Percentiles rank a stretch among this genome's conserved stretches.
phyloP scores from a whole-genome alignment of 2,113 vertebrate genomes.

The Apodemus speciosus region DNA sequence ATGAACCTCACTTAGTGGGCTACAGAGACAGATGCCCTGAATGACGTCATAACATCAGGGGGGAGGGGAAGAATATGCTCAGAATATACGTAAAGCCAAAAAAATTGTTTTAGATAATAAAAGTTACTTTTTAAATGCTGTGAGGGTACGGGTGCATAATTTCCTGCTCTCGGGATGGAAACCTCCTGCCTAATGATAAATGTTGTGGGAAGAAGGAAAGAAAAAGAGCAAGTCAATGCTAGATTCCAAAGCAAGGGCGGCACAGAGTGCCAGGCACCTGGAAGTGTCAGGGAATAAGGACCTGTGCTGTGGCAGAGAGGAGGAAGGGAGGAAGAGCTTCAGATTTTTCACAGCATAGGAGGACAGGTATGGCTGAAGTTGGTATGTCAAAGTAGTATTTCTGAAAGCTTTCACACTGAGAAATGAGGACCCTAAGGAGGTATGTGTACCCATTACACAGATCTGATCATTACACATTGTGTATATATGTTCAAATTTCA shows the following conservation, averaged over 20 bases:
- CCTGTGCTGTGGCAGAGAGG: too few relatives aligned
- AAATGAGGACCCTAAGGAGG: not conserved
- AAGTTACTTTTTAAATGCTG: not conserved
- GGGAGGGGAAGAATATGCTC: not conserved
- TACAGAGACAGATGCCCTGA: not conserved
- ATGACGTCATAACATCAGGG: not conserved
- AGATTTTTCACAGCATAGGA: not conserved
- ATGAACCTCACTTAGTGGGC: not conserved
- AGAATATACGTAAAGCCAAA: not conserved
- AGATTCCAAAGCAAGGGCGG: not conserved
- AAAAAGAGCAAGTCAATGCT: not conserved
- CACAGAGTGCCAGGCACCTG: too few relatives aligned
- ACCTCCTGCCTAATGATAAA: not conserved
- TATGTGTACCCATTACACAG: not conserved
- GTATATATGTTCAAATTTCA: not conserved
- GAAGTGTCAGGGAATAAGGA: too few relatives aligned
- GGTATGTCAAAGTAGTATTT: not conserved
- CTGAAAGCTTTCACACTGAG: not conserved
- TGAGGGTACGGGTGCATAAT: not conserved
- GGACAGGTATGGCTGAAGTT: not conserved
- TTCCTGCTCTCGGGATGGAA: not conserved
- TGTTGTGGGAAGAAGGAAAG: not conserved
- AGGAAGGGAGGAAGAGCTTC: not conserved
- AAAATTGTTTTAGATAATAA: not conserved
- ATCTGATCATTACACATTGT: not conserved